Evolutionary conservation across 2,888 invertebrate species (phyloP), one percentile per base, ranked within the genome.

Genomic region (Volucella bombylans): DNA sequence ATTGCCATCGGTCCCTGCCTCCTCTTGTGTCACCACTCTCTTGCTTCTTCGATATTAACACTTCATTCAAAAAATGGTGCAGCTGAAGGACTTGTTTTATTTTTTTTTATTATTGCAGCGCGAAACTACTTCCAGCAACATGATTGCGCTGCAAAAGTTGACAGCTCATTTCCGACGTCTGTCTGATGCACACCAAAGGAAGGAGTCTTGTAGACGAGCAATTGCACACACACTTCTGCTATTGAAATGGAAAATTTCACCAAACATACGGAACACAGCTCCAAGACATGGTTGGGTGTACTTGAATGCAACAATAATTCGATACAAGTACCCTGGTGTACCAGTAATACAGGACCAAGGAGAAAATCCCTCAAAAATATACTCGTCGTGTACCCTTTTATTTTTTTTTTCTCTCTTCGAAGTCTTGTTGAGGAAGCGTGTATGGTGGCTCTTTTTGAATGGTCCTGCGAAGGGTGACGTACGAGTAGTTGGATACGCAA

Each of bases 121-220:
- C 23, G 57, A 6, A 49, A 41, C 39, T 50, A 64, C 39, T 18
- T 41, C 50, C 47, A 78, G 72, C 54, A 79, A 68, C 81, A 85
- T 85, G 85, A 85, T 85, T 85, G 81, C 85, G 76, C 85, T 85
- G 68, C 85, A 85, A 81, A 77, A 85, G 85, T 85, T 85, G 85
- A 85, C 85, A 85, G 85, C 85, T 85, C 81, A 85, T 85, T 85
- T 85, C 85, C 85, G 85, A 85, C 85, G 85, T 81, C 85, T 85
- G 85, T 85, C 85, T 85, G 81, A 69, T 85, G 61, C 81, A 76
- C 72, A 65, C 43, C 62, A 18, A 23, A 39, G 39, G 49, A 49
- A 49, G 62, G 23, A 73, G 61, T 38, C 41, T 31, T 2, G 38
- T 18, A 41, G 59, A 45, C 15, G 12, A 76, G 64, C 15, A 12